Evolutionary conservation across 2,888 invertebrate species (phyloP).

Genomic region (Zygaena filipendulae): DNA sequence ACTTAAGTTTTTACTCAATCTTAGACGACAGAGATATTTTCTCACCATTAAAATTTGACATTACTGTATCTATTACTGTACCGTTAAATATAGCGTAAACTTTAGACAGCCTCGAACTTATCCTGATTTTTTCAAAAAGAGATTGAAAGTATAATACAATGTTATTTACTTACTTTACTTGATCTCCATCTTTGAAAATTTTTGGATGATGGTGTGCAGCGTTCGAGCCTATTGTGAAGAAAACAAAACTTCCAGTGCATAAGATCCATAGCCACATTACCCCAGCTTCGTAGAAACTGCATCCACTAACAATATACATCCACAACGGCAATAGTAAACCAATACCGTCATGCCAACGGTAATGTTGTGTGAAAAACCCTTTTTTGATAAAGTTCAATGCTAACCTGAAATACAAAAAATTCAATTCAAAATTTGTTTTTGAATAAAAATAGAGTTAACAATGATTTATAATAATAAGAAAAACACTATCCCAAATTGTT

Average conservation of each 20-base stretch:
- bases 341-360: conserved; percentile 38
- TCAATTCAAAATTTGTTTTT: conserved; percentile 4
- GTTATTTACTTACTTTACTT: conserved; percentile 57
- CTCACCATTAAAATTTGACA: too few relatives aligned
- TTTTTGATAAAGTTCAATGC: conserved; percentile 27
- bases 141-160: background rate
- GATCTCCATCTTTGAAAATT: conserved; percentile 83
- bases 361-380: conserved; percentile 35
- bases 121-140: too few relatives aligned
- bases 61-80: too few relatives aligned
- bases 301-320: conserved; percentile 46
- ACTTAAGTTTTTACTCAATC: too few relatives aligned
- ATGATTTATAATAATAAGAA: background rate
- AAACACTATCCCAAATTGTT: background rate
- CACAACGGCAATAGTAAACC: conserved; percentile 45
- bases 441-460: background rate
- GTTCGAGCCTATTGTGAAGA: conserved; percentile 73
- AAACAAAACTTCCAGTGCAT: conserved; percentile 68
- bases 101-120: too few relatives aligned
- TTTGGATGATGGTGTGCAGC: conserved; percentile 87
- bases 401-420: conserved; percentile 25
- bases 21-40: too few relatives aligned
- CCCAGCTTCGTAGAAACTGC: conserved; percentile 33
- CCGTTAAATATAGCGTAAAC: too few relatives aligned
- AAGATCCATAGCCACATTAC: conserved; percentile 69